Base-by-base conservation (phyloP, 2,888 invertebrate genomes). In the Leptopilina myrica region DNA sequence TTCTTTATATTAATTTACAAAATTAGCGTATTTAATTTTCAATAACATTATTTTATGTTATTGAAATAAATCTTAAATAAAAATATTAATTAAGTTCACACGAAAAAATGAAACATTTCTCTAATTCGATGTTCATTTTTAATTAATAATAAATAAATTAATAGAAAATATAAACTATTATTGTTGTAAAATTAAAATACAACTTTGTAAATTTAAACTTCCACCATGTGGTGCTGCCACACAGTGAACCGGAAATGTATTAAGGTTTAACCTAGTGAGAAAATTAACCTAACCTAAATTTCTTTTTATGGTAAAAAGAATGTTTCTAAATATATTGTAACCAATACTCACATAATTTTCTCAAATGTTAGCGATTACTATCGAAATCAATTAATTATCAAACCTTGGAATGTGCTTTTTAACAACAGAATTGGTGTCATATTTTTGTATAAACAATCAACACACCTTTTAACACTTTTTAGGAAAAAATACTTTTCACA, bases 221-320 rank as follows among this genome's bases (percentile, higher is more conserved):
- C 26, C 20, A 67, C 46, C 69, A 20, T 26, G 6, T 26, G 11
- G 49, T 69, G 69, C 69, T 69, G 69, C 69, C 69, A 14, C 69
- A 14, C 26, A 2, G 53, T 33, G 69, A 15, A 20, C 12, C 3
- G 53, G 14, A 53, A 49, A 33, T 53, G 14, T 20, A 69, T 14
- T 53, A 53, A 53, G 14, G 11, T 6, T 12, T 67, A 49, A 67
- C 67, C 67, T 67, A 67, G 7, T 26, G 12, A 53, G 49, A 49
- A 26, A 49, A 26, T 14, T 3, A 53, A 53, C 69, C 9, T 69
- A 69, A 69, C 69, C 53, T 69, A 9, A 49, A 9, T 46, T 46
- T 49, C 11, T 49, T 49, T 9, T 11, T 26, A 53, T 26, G 7
- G 20, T 11, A 49, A 12, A 33, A 53, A 53, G 69, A 14, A 69